These are phyloP conservation scores for Dolomedes plantarius DNA, from an alignment of 2,888 invertebrate genomes.

Conservation along the genomic window DNA sequence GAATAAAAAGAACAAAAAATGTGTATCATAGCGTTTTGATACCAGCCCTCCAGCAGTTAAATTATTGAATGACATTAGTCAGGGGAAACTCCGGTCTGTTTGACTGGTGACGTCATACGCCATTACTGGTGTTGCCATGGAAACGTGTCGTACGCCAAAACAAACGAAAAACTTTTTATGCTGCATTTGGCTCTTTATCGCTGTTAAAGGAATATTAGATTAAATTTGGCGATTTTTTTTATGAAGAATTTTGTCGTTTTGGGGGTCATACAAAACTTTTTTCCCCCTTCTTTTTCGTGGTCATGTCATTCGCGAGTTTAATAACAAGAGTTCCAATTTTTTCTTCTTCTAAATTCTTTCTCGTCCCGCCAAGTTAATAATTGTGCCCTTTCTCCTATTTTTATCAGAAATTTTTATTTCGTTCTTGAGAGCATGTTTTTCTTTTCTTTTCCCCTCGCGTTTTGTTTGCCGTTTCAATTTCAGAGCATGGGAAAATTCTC, in stretches of 20 bases:
- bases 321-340: not conserved
- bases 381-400: not conserved
- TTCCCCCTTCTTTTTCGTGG: not conserved
- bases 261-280: not conserved
- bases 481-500: too few species aligned
- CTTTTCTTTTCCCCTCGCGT: not conserved
- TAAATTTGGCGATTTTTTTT: constrained; percentile 35
- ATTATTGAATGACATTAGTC: constrained; percentile 64
- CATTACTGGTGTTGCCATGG: constrained; percentile 56
- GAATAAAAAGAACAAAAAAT: not conserved
- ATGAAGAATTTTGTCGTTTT: not conserved
- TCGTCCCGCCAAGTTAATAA: not conserved
- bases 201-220: constrained; percentile 33
- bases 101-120: constrained; percentile 64
- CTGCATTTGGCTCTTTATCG: constrained; percentile 15
- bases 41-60: constrained; percentile 28
- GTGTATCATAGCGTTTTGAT: constrained; percentile 16
- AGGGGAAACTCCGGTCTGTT: constrained; percentile 43
- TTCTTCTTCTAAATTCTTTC: not conserved
- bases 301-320: not conserved
- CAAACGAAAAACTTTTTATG: constrained; percentile 50
- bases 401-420: not conserved
- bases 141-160: constrained; percentile 43
- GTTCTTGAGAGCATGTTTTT: not conserved
- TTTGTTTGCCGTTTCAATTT: constrained; percentile 11